Evolutionary conservation across 1,140 invertebrate species (phyloP).

Genomic region (Saccostrea glomerata): DNA sequence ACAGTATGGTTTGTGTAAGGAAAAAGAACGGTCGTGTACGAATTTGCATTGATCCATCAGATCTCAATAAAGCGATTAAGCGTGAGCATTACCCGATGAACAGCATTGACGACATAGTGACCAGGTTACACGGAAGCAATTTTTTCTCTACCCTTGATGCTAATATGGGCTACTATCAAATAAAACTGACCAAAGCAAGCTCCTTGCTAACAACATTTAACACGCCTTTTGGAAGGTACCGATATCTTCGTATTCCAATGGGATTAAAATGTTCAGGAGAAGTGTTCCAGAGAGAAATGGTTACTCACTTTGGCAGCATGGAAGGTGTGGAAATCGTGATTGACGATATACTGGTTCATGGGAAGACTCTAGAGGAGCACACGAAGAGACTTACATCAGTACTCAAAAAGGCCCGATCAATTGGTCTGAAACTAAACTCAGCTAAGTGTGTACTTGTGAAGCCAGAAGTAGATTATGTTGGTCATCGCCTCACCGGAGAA

Average conservation of each 20-base stretch:
- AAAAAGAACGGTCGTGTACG: constrained; percentile 78
- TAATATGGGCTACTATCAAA: constrained; percentile 72
- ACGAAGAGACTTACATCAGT: constrained; percentile 1
- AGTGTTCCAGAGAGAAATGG: constrained; percentile 49
- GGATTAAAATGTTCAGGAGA: constrained; percentile 66
- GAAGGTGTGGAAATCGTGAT: constrained; percentile 51
- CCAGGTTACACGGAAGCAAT: constrained; percentile 54
- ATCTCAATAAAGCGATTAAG: constrained; percentile 80
- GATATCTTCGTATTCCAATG: constrained; percentile 76
- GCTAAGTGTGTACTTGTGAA: constrained; percentile 29
- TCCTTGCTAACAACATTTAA: constrained; percentile 79
- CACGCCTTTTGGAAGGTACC: constrained; percentile 77
- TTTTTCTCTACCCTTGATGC: constrained; percentile 60
- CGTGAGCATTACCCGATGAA: constrained; percentile 61
- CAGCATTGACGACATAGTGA: constrained; percentile 56
- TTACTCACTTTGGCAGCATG: constrained; percentile 24
- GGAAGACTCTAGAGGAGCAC: constrained; percentile 44
- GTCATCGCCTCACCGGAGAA: not conserved
- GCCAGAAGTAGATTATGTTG: constrained; percentile 44
- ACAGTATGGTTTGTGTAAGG: constrained; percentile 72
- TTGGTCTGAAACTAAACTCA: not conserved
- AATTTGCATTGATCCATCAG: constrained; percentile 80
- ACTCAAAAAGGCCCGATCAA: constrained; percentile 18
- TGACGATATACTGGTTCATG: constrained; percentile 53
- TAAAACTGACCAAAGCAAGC: constrained; percentile 75